Evolutionary conservation across 1,140 invertebrate species (phyloP).

Genomic region (Hyphantria cunea): DNA sequence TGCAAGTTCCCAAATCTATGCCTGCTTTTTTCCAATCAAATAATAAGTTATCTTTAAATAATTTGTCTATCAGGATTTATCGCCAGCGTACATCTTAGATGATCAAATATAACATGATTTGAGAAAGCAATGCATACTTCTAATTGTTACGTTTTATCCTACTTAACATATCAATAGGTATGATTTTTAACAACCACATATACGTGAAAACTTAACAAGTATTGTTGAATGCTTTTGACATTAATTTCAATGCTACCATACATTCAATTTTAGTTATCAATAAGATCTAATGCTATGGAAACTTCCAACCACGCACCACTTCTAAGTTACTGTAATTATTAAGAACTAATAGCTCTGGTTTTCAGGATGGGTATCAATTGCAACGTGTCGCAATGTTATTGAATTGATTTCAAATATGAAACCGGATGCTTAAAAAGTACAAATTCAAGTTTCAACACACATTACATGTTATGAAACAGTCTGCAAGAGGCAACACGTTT

Average conservation of each 20-base stretch:
- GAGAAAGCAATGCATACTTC: background rate
- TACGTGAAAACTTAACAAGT: background rate
- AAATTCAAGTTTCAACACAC: conserved; percentile 30
- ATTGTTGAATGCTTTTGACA: conserved; percentile 7
- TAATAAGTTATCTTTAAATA: too few relatives aligned
- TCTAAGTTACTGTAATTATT: too few relatives aligned
- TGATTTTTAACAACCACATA: background rate
- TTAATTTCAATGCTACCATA: conserved; percentile 1
- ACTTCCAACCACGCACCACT: too few relatives aligned
- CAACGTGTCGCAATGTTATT: too few relatives aligned
- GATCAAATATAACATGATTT: background rate
- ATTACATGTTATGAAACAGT: conserved; percentile 27
- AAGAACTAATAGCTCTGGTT: too few relatives aligned
- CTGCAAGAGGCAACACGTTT: conserved; percentile 31
- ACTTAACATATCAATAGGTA: background rate
- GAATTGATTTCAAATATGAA: conserved; percentile 11
- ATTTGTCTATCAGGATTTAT: too few relatives aligned
- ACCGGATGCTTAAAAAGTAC: conserved; percentile 29
- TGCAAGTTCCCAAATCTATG: too few relatives aligned
- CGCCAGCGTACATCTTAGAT: too few relatives aligned
- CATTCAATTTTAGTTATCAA: conserved; percentile 2
- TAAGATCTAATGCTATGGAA: too few relatives aligned
- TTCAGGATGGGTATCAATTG: too few relatives aligned
- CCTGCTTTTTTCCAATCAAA: too few relatives aligned
- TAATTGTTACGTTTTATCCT: too few relatives aligned